Conservation (phyloP, 2,888 invertebrate genomes). For the Elmis aenea region DNA sequence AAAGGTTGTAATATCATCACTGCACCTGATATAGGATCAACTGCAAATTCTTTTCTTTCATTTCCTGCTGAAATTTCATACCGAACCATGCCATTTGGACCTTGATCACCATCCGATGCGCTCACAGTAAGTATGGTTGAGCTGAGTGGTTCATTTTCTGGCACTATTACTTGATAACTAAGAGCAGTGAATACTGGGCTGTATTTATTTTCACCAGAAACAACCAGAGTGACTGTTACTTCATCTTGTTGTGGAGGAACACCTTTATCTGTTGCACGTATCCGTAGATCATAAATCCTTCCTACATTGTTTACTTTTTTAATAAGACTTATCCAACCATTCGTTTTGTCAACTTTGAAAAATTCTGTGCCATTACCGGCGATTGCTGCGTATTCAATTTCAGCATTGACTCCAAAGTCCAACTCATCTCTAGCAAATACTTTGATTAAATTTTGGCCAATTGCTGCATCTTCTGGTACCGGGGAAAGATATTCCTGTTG, state of each 20-base stretch:
- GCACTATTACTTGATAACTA: slow-evolving; percentile 84
- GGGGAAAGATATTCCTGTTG: slow-evolving; percentile 70
- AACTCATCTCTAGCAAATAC: slow-evolving; percentile 69
- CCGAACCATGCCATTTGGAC: slow-evolving; percentile 84
- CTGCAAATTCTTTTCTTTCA: slow-evolving; percentile 71
- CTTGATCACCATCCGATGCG: slow-evolving; percentile 80
- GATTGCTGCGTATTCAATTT: slow-evolving; percentile 71
- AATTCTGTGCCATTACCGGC: slow-evolving; percentile 73
- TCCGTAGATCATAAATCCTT: slow-evolving; percentile 60
- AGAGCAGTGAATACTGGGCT: slow-evolving; percentile 78
- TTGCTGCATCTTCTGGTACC: slow-evolving; percentile 69
- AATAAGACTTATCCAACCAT: slow-evolving; percentile 76
- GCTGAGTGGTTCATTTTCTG: slow-evolving; percentile 85
- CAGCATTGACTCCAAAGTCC: slow-evolving; percentile 86
- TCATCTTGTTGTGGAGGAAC: slow-evolving; percentile 81
- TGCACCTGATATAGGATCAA: slow-evolving; percentile 72
- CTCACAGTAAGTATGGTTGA: slow-evolving; percentile 78
- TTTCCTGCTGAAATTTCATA: slow-evolving; percentile 84
- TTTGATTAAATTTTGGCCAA: slow-evolving; percentile 68
- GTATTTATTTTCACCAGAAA: slow-evolving; percentile 79
- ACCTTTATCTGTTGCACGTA: slow-evolving; percentile 81
- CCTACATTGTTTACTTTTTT: slow-evolving; percentile 56
- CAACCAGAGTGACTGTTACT: slow-evolving; percentile 65
- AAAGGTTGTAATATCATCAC: slow-evolving; percentile 74
- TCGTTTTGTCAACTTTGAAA: slow-evolving; percentile 68